These are phyloP conservation scores for Nanorana parkeri DNA, from an alignment of 2,113 vertebrate species.

Conservation along the genomic window DNA sequence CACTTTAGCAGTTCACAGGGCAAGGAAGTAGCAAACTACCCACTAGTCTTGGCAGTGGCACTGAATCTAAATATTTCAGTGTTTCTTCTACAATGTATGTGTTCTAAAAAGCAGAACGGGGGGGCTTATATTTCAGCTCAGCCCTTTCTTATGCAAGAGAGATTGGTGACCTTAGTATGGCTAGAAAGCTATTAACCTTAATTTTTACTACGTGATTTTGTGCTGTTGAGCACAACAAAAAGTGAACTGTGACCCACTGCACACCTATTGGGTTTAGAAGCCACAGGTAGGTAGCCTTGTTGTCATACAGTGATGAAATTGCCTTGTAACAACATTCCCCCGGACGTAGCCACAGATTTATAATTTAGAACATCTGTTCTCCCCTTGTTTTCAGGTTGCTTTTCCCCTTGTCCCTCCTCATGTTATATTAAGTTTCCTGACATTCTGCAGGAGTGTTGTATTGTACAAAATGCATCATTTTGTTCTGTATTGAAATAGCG, in stretches of 20 bases:
- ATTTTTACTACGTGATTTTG: too few species aligned
- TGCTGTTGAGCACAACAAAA: too few species aligned
- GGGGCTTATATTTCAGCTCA: too few species aligned
- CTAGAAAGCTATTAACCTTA: too few species aligned
- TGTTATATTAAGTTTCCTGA: constrained; percentile 53
- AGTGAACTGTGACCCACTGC: constrained; percentile 4
- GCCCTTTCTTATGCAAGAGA: too few species aligned
- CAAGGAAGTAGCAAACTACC: too few species aligned
- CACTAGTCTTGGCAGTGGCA: too few species aligned
- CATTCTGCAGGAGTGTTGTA: constrained; percentile 50
- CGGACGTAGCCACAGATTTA: constrained; percentile 23
- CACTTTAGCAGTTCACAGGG: too few species aligned
- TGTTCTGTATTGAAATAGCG: constrained; percentile 56
- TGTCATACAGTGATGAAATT: neutral
- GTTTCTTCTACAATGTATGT: too few species aligned
- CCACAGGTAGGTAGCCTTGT: neutral
- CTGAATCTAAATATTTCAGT: too few species aligned
- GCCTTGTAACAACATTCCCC: neutral
- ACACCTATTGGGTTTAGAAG: neutral
- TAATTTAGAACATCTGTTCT: constrained; percentile 30
- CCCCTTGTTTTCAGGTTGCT: constrained; percentile 22
- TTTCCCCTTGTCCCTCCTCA: constrained; percentile 6
- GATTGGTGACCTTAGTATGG: too few species aligned
- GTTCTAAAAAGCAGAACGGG: too few species aligned
- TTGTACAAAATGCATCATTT: constrained; percentile 57